These are phyloP conservation scores for Natator depressus DNA, from an alignment of 2,113 vertebrate species.

Conservation along the genomic window DNA sequence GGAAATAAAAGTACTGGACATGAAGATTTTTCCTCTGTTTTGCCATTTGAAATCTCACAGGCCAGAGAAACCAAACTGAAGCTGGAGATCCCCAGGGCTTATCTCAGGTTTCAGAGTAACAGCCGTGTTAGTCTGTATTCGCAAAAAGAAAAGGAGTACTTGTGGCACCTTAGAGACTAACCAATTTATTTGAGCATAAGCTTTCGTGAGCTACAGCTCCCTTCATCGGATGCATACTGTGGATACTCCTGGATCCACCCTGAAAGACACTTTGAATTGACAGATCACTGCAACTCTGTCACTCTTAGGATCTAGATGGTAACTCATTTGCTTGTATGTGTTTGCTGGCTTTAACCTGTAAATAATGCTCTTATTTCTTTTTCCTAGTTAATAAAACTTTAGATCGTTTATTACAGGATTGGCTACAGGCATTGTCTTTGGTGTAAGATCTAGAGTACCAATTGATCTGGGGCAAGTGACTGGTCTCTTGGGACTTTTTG, in stretches of 20 bases:
- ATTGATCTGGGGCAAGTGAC: background rate
- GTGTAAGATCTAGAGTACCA: background rate
- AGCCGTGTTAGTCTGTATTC: too few species aligned
- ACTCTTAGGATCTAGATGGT: background rate
- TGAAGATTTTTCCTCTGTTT: background rate
- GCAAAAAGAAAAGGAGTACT: too few species aligned
- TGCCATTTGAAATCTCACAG: background rate
- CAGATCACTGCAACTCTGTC: background rate
- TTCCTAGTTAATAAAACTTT: background rate
- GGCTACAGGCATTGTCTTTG: background rate
- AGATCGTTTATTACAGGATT: background rate
- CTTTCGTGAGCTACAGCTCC: too few species aligned
- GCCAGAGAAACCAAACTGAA: background rate
- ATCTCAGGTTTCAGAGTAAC: background rate
- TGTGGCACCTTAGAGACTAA: too few species aligned
- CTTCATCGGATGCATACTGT: too few species aligned
- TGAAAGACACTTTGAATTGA: background rate
- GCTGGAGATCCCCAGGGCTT: background rate
- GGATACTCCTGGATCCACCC: background rate
- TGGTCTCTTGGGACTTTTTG: background rate
- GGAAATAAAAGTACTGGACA: background rate
- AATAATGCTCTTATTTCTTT: background rate
- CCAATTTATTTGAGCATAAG: too few species aligned
- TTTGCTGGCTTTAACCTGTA: background rate
- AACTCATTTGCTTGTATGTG: background rate